Evolutionary conservation across 1,140 invertebrate genomes (phyloP).

Genomic region (Brachionus rubens): DNA sequence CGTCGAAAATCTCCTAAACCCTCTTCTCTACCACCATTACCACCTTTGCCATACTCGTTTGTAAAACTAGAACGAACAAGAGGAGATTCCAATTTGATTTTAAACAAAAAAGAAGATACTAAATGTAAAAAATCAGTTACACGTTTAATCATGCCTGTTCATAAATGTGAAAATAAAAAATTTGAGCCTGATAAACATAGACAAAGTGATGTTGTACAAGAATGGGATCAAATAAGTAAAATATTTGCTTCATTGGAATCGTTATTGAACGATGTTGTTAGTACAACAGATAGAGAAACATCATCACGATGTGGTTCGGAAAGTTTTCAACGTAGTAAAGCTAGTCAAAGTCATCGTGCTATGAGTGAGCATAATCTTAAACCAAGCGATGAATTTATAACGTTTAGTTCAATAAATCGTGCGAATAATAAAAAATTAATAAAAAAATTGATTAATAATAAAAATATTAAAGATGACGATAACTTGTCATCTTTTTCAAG

Average conservation of each 20-base stretch:
- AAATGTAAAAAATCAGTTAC: not conserved
- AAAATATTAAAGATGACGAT: not conserved
- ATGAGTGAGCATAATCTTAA: slow-evolving; percentile 27
- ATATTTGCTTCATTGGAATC: slow-evolving; percentile 36
- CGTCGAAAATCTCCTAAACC: not conserved
- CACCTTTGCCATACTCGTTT: slow-evolving; percentile 35
- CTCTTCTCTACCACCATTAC: slow-evolving; percentile 5
- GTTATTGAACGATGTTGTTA: slow-evolving; percentile 26
- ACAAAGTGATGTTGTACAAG: slow-evolving; percentile 21
- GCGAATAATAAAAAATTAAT: not conserved
- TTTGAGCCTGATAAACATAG: not conserved
- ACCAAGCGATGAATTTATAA: not conserved
- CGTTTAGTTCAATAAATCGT: not conserved
- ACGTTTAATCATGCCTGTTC: not conserved
- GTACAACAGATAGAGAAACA: not conserved
- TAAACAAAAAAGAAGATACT: not conserved
- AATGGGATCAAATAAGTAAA: slow-evolving; percentile 46
- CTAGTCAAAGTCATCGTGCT: not conserved
- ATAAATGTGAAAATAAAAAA: not conserved
- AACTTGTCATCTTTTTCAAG: no score
- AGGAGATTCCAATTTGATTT: not conserved
- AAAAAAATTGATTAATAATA: not conserved
- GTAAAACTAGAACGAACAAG: slow-evolving; percentile 7
- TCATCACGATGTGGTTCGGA: not conserved
- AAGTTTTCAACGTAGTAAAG: not conserved